Evolutionary conservation across 2,888 invertebrate species (phyloP).

Genomic region (Chesias legatella): DNA sequence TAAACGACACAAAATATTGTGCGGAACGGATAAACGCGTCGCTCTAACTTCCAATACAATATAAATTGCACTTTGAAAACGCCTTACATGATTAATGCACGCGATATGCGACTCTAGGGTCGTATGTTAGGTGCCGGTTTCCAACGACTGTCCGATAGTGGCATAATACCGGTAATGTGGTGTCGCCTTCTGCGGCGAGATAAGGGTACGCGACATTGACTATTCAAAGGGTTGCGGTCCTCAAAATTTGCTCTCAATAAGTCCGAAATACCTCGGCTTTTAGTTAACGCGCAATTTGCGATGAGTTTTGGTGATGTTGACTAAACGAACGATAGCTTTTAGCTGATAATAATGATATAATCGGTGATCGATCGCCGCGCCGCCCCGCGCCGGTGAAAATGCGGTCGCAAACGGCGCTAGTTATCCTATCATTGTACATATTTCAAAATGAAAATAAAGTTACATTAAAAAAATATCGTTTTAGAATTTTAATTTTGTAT

Average conservation of each 20-base stretch:
- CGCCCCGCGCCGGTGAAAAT: conserved; percentile 1
- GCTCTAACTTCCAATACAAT: conserved; percentile 77
- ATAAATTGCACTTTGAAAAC: conserved; percentile 80
- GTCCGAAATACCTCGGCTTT: conserved; percentile 66
- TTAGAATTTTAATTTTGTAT: no score
- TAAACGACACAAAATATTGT: conserved; percentile 67
- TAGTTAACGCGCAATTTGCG: conserved; percentile 50
- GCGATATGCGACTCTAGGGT: conserved; percentile 61
- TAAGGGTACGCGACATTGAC: conserved; percentile 80
- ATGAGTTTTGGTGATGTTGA: conserved; percentile 34
- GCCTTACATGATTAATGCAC: conserved; percentile 59
- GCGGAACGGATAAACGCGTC: conserved; percentile 58
- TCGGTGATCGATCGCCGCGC: conserved; percentile 5
- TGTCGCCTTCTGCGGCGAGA: conserved; percentile 79
- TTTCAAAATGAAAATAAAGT: conserved; percentile 5
- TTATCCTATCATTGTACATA: conserved; percentile 45
- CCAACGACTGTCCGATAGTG: conserved; percentile 42
- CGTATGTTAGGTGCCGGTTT: conserved; percentile 52
- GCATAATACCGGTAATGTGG: conserved; percentile 78
- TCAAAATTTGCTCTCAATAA: conserved; percentile 80
- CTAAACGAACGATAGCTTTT: conserved; percentile 32
- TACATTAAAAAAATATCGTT: background rate
- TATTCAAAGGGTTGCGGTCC: conserved; percentile 80
- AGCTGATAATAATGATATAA: conserved; percentile 38
- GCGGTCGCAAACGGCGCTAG: conserved; percentile 40